Evolutionary conservation across 1,140 invertebrate genomes (phyloP).

Genomic region (Akabosia matsudoensis): DNA sequence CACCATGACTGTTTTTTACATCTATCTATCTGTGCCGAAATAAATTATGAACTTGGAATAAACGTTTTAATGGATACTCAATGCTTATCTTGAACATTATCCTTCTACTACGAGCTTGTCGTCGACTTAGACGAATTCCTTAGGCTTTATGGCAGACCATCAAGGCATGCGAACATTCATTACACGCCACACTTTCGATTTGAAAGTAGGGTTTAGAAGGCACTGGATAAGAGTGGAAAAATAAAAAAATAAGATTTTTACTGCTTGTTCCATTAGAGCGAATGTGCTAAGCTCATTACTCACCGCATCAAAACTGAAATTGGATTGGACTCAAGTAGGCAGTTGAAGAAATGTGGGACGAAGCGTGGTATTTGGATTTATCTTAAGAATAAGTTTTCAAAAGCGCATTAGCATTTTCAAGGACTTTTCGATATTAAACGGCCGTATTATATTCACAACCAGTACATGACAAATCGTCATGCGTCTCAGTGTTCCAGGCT

Average conservation of each 20-base stretch:
- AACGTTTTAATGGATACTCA: not conserved
- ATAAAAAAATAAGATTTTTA: not conserved
- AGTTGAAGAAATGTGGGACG: not conserved
- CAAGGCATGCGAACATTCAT: not conserved
- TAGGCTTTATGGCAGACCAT: not conserved
- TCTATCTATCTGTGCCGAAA: no score
- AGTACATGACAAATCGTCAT: not conserved
- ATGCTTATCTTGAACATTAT: not conserved
- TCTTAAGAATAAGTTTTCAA: not conserved
- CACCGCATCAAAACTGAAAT: not conserved
- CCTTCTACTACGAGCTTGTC: not conserved
- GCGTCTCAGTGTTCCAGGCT: no score
- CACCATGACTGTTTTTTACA: no score
- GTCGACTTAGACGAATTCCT: not conserved
- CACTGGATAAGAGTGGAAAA: no score
- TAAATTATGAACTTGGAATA: not conserved
- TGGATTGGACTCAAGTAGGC: not conserved
- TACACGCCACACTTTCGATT: not conserved
- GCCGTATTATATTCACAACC: not conserved
- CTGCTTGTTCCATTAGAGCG: slow-evolving; percentile 1
- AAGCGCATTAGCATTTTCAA: not conserved
- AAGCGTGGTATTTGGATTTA: slow-evolving; percentile 19
- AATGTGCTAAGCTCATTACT: slow-evolving; percentile 22
- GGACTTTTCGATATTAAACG: not conserved
- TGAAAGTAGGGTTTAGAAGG: not conserved